Percentiles rank a stretch among this genome's conserved stretches.
Conservation (phyloP, 2,888 invertebrate genomes). For the Arge pagana region DNA sequence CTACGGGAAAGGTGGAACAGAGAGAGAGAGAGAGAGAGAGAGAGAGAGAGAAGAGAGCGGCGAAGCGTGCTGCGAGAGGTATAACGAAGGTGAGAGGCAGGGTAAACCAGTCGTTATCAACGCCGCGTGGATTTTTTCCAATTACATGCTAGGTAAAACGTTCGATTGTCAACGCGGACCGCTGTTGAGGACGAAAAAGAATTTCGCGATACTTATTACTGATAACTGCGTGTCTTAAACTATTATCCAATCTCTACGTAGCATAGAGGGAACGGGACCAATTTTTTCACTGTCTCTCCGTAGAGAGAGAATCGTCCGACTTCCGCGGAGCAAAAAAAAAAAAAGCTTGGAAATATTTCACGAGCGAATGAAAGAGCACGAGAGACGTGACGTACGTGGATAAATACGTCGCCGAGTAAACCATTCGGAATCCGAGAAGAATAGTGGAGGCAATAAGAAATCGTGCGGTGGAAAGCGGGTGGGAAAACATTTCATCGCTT, state of each 20-base stretch:
- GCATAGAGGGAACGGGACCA: conserved; percentile 42
- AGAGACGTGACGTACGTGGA: no score
- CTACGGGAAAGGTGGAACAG: not conserved
- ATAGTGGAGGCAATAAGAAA: not conserved
- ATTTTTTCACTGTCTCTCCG: conserved; percentile 41
- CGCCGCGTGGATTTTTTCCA: not conserved
- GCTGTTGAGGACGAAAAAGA: conserved; percentile 7
- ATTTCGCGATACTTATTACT: conserved; percentile 1
- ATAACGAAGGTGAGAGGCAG: conserved; percentile 20
- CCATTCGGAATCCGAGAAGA: not conserved
- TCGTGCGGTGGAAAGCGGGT: no score
- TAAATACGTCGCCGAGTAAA: conserved; percentile 4
- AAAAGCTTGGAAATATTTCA: no score
- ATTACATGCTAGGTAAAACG: not conserved
- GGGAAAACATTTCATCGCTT: no score
- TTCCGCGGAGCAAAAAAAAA: no score
- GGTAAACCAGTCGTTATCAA: conserved; percentile 10
- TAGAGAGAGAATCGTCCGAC: no score
- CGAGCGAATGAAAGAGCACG: no score
- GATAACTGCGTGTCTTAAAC: conserved; percentile 20
- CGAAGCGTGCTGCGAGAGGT: conserved; percentile 23
- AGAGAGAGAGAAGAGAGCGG: conserved; percentile 21
- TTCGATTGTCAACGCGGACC: conserved; percentile 1
- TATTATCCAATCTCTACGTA: conserved; percentile 7
- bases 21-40: conserved; percentile 25